Base-by-base conservation (phyloP, 1,140 invertebrate genomes). In the Aethina tumida region DNA sequence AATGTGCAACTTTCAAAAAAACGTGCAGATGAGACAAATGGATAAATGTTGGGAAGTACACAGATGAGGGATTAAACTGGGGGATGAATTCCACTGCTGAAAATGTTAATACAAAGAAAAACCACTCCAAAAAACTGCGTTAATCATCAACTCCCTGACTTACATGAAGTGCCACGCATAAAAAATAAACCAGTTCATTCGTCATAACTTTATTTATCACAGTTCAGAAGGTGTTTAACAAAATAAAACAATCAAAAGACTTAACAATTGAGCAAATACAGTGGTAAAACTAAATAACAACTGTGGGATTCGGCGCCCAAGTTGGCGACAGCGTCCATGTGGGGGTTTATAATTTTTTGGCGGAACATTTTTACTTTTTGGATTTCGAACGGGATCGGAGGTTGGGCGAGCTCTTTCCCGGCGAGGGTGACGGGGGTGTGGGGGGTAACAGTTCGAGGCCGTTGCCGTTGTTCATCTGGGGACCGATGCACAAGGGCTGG, bases 401-500 rank as follows among this genome's bases (percentile, higher is more conserved):
- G n/a, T n/a, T n/a, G 24, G 38, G 31, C 16, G 43, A 33, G 19
- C 31, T 10, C 50, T 56, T 58, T 34, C 51, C 52, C 33, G 58
- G 50, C 35, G 49, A 49, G 9, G 52, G 50, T 35, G 57, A 56
- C n/a, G 60, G 55, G 52, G 68, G 42, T 14, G 56, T 65, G 22
- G 66, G 63, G 41, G 68, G 68, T 42, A 68, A 63, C 37, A 41
- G 39, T 13, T 49, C 47, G 44, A 59, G 30, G 55, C 51, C 48
- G 40, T 71, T 69, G 55, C 68, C 72, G 45, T 71, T 70, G 53
- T 73, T 71, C 31, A 47, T 35, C 35, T 50, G 43, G 14, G 48
- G 50, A 41, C 50, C 46, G 55, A 83, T 66, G 64, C 77, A 71
- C 56, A 83, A 60, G 19, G 80, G 81, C 53, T 82, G 78, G 52